phyloP scores from a whole-genome alignment of 2,797 vertebrate species.

The Acanthopagrus latus region DNA sequence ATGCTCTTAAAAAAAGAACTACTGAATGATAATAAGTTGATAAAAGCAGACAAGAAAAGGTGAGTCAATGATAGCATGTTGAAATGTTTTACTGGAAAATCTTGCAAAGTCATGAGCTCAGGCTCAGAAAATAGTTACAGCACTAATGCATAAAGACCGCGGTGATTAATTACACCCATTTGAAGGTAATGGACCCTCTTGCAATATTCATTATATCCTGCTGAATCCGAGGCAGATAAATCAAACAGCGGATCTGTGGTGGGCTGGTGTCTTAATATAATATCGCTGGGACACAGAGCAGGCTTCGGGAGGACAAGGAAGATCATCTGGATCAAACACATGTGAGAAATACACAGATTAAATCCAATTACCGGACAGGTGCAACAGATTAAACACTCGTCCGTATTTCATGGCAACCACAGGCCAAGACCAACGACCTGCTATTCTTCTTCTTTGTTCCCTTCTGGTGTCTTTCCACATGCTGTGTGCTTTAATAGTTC shows the following conservation, averaged over 20 bases:
- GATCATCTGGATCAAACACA: constrained; percentile 65
- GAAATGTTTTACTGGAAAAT: constrained; percentile 48
- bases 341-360: constrained; percentile 51
- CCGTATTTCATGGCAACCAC: constrained; percentile 47
- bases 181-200: constrained; percentile 69
- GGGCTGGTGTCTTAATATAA: constrained; percentile 61
- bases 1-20: background rate
- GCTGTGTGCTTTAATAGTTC: constrained; percentile 54
- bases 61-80: constrained; percentile 8
- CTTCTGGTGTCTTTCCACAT: constrained; percentile 60
- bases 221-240: constrained; percentile 68
- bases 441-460: constrained; percentile 54
- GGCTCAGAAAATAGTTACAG: constrained; percentile 60
- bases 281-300: constrained; percentile 25
- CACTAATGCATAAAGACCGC: constrained; percentile 41
- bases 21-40: constrained; percentile 19
- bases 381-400: constrained; percentile 65
- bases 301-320: constrained; percentile 34
- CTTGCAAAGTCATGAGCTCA: constrained; percentile 26
- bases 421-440: constrained; percentile 31
- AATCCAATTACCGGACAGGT: constrained; percentile 71
- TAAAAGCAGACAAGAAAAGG: constrained; percentile 26
- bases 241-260: constrained; percentile 59
- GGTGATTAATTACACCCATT: constrained; percentile 70
- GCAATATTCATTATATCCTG: constrained; percentile 77